Evolutionary conservation across 2,888 invertebrate species (phyloP), one percentile per base, ranked within the genome.

Genomic region (Pollenia amentaria): DNA sequence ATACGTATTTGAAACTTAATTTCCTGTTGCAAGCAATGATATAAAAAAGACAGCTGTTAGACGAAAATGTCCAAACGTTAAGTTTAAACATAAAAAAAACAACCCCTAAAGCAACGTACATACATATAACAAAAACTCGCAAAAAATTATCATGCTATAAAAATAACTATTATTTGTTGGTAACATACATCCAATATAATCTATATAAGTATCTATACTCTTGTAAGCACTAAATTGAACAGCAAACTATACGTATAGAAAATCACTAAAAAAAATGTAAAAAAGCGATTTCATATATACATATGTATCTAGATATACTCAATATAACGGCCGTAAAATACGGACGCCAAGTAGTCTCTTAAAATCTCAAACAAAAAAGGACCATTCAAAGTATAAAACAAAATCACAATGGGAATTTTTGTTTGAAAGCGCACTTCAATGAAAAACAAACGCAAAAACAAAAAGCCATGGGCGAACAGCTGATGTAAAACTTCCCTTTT

Each of bases 341-440:
- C 69, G 62, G 85, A 70, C 85, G 81, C 85, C 80, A 85, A 85
- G 80, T 85, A 60, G 85, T 85, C 85, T 81, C 81, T 81, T 81
- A 21, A 85, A 85, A 77, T 73, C 65, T 67, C 44, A 60, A 81
- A 62, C 60, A 14, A 29, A 72, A 67, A 79, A 84, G 83, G 72
- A 64, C 80, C 46, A 69, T 62, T 55, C 65, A 57, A 12, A 67
- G 38, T 8, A 73, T 16, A 44, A 70, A 46, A 48, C 11, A 70
- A 14, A 55, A 38, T 67, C 67, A 79, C 73, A 84, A 67, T 79
- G 46, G 53, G 48, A 64, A 53, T 73, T 70, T 72, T n/a, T 29
- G 29, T 64, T 40, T 73, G 69, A 73, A 84, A 69, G 69, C 62
- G 69, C 65, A 81, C 57, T 18, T 70, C 77, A 57, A 57, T 44